Evolutionary conservation across 2,113 vertebrate genomes (phyloP), one percentile per base, ranked within the genome.

Genomic region (Macheiramphus alcinus): DNA sequence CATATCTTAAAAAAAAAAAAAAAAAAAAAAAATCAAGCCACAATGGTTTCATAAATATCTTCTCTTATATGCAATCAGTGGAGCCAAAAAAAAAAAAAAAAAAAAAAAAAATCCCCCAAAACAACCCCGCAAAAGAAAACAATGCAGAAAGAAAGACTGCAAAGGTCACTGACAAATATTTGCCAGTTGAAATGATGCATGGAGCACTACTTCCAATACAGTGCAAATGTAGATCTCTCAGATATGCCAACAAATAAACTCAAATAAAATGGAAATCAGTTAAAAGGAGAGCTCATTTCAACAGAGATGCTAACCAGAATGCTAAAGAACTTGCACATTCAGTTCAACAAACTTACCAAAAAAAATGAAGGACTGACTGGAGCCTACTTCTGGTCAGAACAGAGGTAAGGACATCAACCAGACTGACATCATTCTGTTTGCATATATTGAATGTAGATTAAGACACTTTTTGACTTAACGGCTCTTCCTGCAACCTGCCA

Each of bases 121-220:
- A 29, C 5, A 53, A 59, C 20, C 22, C 13, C 6, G 6, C 34
- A 59, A 45, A 94, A 83, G 15, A 90, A 86, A 94, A 82, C 65
- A 80, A 92, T 32, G 38, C n/a, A 72, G 38, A 84, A 85, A 85
- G 32, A 67, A 31, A 55, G 47, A 81, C 61, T 89, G 66, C 32
- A 93, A 71, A 93, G 86, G 65, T 73, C 75, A 92, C 42, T 81
- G 66, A 89, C 59, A 95, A 95, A 88, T 75, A 65, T 63, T 76
- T 88, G 45, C 59, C 65, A 73, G 42, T 56, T 53, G 55, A 92
- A 95, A 72, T 32, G 63, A 88, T 50, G 45, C 31, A 86, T 1
- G 11, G 34, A 36, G 38, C 26, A 61, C 32, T n/a, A 56, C 47
- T 75, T 78, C 43, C 68, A 71, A 45, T 22, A 86, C 14, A 74